These are phyloP conservation scores for Formica exsecta DNA, from an alignment of 1,140 invertebrate species.

Conservation along the genomic window DNA sequence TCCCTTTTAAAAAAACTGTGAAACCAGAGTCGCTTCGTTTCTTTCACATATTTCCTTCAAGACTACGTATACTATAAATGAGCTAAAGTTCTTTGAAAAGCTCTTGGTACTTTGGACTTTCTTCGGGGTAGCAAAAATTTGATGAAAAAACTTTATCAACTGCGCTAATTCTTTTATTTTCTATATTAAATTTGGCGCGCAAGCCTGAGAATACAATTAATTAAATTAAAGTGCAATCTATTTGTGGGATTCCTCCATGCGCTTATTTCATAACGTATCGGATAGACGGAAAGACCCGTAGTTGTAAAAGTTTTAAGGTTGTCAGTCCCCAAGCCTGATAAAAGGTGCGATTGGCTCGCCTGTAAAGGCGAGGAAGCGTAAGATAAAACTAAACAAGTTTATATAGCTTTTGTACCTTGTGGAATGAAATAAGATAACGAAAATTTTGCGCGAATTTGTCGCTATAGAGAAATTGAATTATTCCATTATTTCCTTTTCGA, in stretches of 20 bases:
- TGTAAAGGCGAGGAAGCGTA: constrained; percentile 16
- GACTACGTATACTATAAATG: constrained; percentile 34
- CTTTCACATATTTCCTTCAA: constrained; percentile 33
- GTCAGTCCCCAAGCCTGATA: constrained; percentile 33
- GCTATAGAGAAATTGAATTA: background rate
- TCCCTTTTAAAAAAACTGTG: constrained; percentile 24
- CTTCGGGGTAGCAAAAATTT: background rate
- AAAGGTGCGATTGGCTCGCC: background rate
- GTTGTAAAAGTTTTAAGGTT: constrained; percentile 22
- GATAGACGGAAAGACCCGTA: background rate
- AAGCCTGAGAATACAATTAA: background rate
- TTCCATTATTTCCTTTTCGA: background rate
- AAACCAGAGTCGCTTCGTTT: constrained; percentile 34
- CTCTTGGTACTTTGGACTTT: background rate
- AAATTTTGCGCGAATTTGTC: background rate
- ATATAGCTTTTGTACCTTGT: background rate
- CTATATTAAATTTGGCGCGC: background rate
- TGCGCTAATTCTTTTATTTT: background rate
- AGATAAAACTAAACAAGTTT: constrained; percentile 36
- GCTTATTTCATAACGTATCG: constrained; percentile 10
- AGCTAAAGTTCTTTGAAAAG: constrained; percentile 26
- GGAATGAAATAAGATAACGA: background rate
- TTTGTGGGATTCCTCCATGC: background rate
- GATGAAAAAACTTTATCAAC: background rate
- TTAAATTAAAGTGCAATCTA: background rate